A percentile compares a stretch with the other conserved stretches of the same genome.
phyloP scores from a whole-genome alignment of 2,888 invertebrate species.

The Aradus depressus region DNA sequence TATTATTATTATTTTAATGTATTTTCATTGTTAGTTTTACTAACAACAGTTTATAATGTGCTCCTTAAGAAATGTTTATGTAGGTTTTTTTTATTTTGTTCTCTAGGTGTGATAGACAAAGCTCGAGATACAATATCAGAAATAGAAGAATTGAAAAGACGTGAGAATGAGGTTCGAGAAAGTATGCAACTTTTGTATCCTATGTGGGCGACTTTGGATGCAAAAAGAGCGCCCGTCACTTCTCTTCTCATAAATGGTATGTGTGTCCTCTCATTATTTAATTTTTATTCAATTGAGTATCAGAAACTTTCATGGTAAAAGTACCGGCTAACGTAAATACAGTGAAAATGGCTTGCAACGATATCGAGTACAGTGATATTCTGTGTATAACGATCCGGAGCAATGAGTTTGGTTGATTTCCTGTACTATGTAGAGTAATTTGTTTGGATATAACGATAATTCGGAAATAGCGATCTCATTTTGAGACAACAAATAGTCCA shows the following conservation, averaged over 20 bases:
- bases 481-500: too few species aligned
- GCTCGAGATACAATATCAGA: constrained; percentile 29
- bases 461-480: too few species aligned
- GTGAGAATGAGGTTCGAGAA: constrained; percentile 25
- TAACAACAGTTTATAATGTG: background rate
- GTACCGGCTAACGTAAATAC: too few species aligned
- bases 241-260: constrained; percentile 15
- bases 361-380: too few species aligned
- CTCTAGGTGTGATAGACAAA: constrained; percentile 20
- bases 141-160: constrained; percentile 29
- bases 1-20: background rate
- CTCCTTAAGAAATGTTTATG: background rate
- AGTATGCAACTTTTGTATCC: constrained; percentile 23
- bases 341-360: too few species aligned
- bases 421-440: too few species aligned
- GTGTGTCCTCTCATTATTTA: background rate
- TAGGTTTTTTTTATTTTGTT: background rate
- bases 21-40: background rate
- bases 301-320: too few species aligned
- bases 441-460: too few species aligned
- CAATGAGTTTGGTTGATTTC: too few species aligned
- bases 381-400: too few species aligned
- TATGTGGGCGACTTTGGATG: constrained; percentile 14
- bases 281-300: too few species aligned
- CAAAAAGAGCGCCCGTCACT: constrained; percentile 1